Evolutionary conservation across 1,140 invertebrate species (phyloP), one percentile per base, ranked within the genome.

Genomic region (Heliothis virescens): DNA sequence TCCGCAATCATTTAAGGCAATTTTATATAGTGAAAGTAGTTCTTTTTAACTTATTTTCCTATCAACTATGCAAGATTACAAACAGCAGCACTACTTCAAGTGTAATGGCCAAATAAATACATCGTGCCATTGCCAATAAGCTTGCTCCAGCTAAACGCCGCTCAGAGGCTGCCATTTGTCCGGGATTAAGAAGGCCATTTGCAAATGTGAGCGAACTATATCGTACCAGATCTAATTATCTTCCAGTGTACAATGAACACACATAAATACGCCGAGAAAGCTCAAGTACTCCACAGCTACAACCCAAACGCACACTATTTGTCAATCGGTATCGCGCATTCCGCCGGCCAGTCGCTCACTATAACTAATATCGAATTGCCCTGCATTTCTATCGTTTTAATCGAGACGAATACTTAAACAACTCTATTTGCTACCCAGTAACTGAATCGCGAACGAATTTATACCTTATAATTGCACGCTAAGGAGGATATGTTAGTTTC

Each of bases 341-440:
- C 80, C 85, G 83, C 79, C 18, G 16, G 18, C 52, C 10, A 16
- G 18, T 60, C 57, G 13, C 41, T 60, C 55, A 21, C 71, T 41
- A 76, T 65, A 76, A 63, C 86, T 89, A 88, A 88, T 87, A 84
- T 88, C 81, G 83, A 82, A 85, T 86, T 82, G 73, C 84, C 80
- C 86, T 83, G 86, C 87, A 89, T 89, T 87, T 89, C 86, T 84
- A 84, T 90, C 84, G 86, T 83, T 85, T 85, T 83, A 83, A 83
- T 83, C 82, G 79, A 79, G 79, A 71, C 74, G 73, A 77, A 57
- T 81, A 71, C 65, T 65, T 50, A 15, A 62, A 53, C 57, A 41
- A 53, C 4, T 4, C 26, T n/a, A 53, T 29, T 16, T 65, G 12
- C 74, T 5, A 1, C 78, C 73, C 47, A 59, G 62, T 79, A 79